Evolutionary conservation across 2,797 vertebrate species (phyloP), one percentile per base, ranked within the genome.

Genomic region (Scolopax rusticola): DNA sequence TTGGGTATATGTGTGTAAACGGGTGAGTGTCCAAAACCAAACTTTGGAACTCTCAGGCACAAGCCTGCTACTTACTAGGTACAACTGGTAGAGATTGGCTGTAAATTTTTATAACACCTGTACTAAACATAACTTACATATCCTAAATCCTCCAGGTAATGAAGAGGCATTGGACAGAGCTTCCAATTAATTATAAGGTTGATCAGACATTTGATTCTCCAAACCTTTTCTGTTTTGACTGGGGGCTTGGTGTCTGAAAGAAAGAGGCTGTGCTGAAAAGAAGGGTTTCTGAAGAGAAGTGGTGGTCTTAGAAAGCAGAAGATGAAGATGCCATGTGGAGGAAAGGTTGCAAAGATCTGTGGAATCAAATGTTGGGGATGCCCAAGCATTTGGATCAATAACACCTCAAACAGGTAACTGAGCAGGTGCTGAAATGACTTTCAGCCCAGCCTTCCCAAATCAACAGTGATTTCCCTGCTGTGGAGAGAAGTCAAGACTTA

Each of bases 381-480:
- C 6, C 60, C 17, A 38, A 33, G 16, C 16, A 50, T 71, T 93
- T 75, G 75, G 30, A 19, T 4, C 33, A 65, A 2, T 41, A 38
- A 40, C 20, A n/a, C 6, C 32, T 74, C 65, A 81, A 33, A 74
- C 2, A 50, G 13, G 13, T 63, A 67, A 57, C 12, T 50, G 60
- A 77, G 33, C 7, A 78, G 25, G 27, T 70, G 47, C 16, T 12
- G 21, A 60, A 33, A 13, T 13, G 6, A 48, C 41, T 48, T 85
- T 63, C 47, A 77, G 25, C 15, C 20, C 0, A 0, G 6, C 6
- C 4, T 68, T 61, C 54, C 28, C 3, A 0, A 32, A 33, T 12
- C 16, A 67, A 21, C 13, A 73, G 19, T 33, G 36, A 53, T 25
- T 4, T 77, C 32, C 21, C 13, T 14, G 8, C 11, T 45, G 11